Percentiles rank a stretch among this genome's conserved stretches.
These are phyloP conservation scores for Solea solea DNA, from an alignment of 2,113 vertebrate genomes.

Conservation along the genomic window DNA sequence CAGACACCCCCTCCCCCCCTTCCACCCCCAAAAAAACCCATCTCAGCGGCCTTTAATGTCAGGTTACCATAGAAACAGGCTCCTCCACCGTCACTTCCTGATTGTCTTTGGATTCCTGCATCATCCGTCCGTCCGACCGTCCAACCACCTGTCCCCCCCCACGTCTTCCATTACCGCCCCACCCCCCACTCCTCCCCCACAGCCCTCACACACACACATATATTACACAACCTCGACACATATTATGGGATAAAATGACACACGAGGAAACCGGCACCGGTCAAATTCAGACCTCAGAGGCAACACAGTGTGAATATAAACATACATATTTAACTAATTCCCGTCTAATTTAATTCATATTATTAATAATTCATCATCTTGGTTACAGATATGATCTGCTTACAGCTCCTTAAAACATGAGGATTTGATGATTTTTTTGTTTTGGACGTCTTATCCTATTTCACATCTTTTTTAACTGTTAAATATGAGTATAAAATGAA, in stretches of 20 bases:
- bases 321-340: neutral
- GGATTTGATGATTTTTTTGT: neutral
- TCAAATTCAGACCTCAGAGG: neutral
- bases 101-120: constrained; percentile 63
- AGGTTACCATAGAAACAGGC: constrained; percentile 80
- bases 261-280: neutral
- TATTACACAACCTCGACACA: constrained; percentile 39
- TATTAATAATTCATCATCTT: too few relatives aligned
- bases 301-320: constrained; percentile 1
- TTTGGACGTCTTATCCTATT: too few relatives aligned
- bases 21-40: constrained; percentile 4
- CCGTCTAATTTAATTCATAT: too few relatives aligned
- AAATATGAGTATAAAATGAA: too few relatives aligned
- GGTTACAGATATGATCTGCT: too few relatives aligned
- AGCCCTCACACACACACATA: constrained; percentile 9
- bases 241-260: constrained; percentile 19
- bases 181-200: constrained; percentile 26
- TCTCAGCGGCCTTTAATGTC: constrained; percentile 31
- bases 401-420: too few relatives aligned
- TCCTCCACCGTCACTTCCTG: constrained; percentile 71
- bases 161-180: constrained; percentile 2
- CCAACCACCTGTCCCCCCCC: neutral
- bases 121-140: constrained; percentile 6
- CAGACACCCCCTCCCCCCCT: constrained; percentile 4
- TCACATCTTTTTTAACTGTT: too few relatives aligned